A percentile compares a stretch with the other conserved stretches of the same genome.
Conservation (phyloP, 2,113 vertebrate genomes). For the Scomber scombrus region DNA sequence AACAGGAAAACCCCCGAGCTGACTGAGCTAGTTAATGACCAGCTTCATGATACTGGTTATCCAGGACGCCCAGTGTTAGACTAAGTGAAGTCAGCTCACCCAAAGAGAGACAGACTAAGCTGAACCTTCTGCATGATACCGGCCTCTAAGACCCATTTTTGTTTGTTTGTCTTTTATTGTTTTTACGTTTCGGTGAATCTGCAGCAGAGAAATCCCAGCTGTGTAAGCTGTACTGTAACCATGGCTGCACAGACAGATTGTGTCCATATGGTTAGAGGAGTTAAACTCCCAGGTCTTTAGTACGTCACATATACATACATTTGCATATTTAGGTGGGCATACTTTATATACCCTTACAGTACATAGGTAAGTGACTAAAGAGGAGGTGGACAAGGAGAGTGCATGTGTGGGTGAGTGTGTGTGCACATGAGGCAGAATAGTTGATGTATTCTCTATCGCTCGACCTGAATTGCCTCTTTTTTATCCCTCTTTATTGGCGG, state of each 20-base stretch:
- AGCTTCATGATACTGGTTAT: too few relatives aligned
- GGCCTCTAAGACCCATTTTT: too few relatives aligned
- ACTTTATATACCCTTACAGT: not conserved
- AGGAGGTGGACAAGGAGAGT: not conserved
- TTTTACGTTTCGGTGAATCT: not conserved
- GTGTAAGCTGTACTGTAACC: not conserved
- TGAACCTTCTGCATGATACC: too few relatives aligned
- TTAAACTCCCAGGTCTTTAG: not conserved
- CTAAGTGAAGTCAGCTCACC: too few relatives aligned
- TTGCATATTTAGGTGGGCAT: not conserved
- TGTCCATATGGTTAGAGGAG: not conserved
- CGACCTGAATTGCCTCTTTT: conserved; percentile 21
- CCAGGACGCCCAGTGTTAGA: too few relatives aligned
- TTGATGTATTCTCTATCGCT: not conserved
- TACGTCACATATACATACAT: not conserved
- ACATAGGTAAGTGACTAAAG: not conserved
- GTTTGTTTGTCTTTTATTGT: too few relatives aligned
- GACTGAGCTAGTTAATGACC: too few relatives aligned
- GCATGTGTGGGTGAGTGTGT: conserved; percentile 2
- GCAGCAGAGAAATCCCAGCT: too few relatives aligned
- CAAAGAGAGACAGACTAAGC: too few relatives aligned
- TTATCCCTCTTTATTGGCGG: not conserved
- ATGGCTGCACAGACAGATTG: not conserved
- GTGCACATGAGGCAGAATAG: not conserved
- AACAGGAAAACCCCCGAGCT: too few relatives aligned